Conservation (phyloP, 2,113 vertebrate genomes). For the Gnathonemus echidnorhynchus region DNA sequence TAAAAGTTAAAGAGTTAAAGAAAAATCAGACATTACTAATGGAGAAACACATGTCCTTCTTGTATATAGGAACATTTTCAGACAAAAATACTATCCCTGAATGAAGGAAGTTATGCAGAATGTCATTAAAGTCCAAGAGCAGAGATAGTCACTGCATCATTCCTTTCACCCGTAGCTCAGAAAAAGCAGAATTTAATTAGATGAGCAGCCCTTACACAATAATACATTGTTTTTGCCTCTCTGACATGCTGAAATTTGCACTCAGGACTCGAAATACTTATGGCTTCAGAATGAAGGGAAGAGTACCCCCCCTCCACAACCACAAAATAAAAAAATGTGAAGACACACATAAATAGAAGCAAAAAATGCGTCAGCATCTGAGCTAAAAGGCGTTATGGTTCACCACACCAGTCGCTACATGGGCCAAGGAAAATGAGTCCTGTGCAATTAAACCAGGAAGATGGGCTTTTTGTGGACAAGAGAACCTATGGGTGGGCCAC, state of each 20-base stretch:
- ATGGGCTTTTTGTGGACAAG: slow-evolving; percentile 27
- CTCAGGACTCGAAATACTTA: neutral
- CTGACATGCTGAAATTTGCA: neutral
- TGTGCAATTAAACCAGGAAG: slow-evolving; percentile 34
- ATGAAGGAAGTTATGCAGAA: slow-evolving; percentile 8
- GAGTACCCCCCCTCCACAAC: neutral
- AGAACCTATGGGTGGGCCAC: neutral
- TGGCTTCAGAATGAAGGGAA: neutral
- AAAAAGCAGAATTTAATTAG: neutral
- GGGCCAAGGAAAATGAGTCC: slow-evolving; percentile 39
- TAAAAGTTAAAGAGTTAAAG: neutral
- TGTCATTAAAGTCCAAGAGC: neutral
- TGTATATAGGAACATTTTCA: neutral
- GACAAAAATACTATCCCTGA: neutral
- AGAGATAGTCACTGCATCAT: neutral
- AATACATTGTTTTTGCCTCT: neutral
- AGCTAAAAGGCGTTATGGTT: slow-evolving; percentile 24
- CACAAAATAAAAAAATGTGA: neutral
- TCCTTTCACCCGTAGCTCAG: neutral
- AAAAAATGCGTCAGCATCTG: neutral
- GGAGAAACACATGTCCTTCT: neutral
- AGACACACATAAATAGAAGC: neutral
- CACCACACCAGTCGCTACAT: slow-evolving; percentile 22
- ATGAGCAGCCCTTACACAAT: neutral
- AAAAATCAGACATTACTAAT: neutral